These are phyloP conservation scores for Hydrochoerus hydrochaeris DNA, from an alignment of 2,113 vertebrate genomes.

Conservation along the genomic window DNA sequence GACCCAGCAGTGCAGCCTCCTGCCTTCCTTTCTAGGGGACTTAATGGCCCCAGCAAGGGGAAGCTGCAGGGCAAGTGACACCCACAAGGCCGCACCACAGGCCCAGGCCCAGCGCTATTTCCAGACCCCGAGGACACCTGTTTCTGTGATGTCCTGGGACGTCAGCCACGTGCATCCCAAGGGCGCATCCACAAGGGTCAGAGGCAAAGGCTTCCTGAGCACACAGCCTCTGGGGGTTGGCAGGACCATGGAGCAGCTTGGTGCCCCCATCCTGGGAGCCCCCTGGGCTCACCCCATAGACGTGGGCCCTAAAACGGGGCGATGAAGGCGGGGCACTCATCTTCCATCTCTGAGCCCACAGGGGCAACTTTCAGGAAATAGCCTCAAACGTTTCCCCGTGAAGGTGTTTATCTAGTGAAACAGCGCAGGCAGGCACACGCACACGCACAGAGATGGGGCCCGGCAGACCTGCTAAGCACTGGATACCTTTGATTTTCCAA, in stretches of 20 bases:
- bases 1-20: not conserved
- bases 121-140: not conserved
- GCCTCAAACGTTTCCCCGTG: not conserved
- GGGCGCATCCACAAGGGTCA: not conserved
- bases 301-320: not conserved
- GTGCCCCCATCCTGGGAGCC: too few species aligned
- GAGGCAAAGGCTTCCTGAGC: not conserved
- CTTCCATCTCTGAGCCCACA: not conserved
- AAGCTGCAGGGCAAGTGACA: not conserved
- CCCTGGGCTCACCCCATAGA: not conserved
- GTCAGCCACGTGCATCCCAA: not conserved
- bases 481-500: not conserved
- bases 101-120: too few species aligned
- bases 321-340: not conserved
- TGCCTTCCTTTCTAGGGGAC: not conserved
- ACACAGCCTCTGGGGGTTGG: not conserved
- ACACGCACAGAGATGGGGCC: not conserved
- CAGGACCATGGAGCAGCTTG: accelerated
- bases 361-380: constrained; percentile 3
- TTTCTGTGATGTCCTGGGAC: not conserved
- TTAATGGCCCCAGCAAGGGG: not conserved
- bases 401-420: constrained; percentile 55
- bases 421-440: too few species aligned
- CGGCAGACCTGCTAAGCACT: not conserved
- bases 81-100: not conserved